Evolutionary conservation across 2,797 vertebrate species (phyloP).

Genomic region (Mormyrops boulengeri): DNA sequence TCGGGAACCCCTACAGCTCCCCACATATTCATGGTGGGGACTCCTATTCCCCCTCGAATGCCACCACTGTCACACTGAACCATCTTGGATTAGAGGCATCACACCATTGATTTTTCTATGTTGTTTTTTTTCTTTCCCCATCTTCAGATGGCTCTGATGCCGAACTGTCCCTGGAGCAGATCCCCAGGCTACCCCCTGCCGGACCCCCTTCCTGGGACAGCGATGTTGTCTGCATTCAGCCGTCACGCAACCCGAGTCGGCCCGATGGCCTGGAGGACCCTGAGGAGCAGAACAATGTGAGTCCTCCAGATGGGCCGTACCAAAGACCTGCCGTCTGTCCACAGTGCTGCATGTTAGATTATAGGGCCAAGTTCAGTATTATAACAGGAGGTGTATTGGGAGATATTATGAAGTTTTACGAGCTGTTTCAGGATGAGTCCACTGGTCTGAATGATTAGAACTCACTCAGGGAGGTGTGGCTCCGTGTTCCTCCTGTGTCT

Average conservation of each 20-base stretch:
- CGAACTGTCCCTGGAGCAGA: conserved; percentile 83
- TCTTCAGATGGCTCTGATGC: conserved; percentile 83
- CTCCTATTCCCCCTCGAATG: neutral
- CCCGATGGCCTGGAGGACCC: conserved; percentile 90
- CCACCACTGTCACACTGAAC: neutral
- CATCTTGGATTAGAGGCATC: neutral
- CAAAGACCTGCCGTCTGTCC: conserved; percentile 43
- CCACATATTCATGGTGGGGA: conserved; percentile 50
- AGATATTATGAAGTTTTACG: neutral
- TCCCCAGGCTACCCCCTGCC: conserved; percentile 78
- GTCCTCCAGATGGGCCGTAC: neutral
- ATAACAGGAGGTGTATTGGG: neutral
- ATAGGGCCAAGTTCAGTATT: neutral
- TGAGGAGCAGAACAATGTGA: conserved; percentile 75
- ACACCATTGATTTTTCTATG: neutral
- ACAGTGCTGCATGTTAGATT: neutral
- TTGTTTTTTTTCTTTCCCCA: conserved; percentile 5
- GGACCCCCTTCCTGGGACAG: conserved; percentile 85
- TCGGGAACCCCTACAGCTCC: conserved; percentile 81
- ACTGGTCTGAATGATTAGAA: neutral
- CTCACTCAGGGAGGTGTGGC: neutral
- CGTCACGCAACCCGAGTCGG: conserved; percentile 84
- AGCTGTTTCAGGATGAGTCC: neutral
- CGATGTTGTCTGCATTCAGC: conserved; percentile 93
- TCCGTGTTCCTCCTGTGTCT: neutral